Evolutionary conservation across 2,113 vertebrate species (phyloP).

Genomic region (Dasyornis broadbenti): DNA sequence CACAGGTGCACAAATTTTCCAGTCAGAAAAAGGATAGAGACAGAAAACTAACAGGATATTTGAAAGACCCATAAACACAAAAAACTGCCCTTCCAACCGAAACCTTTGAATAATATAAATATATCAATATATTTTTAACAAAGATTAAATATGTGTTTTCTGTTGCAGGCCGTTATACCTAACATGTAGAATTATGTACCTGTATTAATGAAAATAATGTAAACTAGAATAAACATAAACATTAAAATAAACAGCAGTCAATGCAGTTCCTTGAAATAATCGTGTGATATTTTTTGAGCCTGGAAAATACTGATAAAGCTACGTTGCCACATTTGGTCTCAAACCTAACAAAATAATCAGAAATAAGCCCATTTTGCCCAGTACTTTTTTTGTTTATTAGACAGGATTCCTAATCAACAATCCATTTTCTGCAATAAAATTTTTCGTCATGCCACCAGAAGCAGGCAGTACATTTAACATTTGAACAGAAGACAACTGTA

Average conservation of each 20-base stretch:
- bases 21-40: background rate
- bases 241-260: background rate
- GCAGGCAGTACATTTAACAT: background rate
- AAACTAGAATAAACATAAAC: background rate
- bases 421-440: background rate
- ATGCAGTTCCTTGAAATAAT: background rate
- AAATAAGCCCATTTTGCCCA: background rate
- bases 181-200: background rate
- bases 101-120: background rate
- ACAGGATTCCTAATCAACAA: background rate
- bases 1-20: background rate
- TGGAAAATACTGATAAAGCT: background rate
- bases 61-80: background rate
- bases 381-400: background rate
- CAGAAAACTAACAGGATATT: background rate
- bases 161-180: background rate
- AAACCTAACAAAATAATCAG: background rate
- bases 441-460: background rate
- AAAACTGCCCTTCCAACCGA: background rate
- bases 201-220: background rate
- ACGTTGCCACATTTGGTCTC: background rate
- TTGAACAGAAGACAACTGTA: background rate
- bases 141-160: background rate
- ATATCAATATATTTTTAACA: background rate
- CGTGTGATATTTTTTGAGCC: background rate